Evolutionary conservation across 2,797 vertebrate species (phyloP).

Genomic region (Labroides dimidiatus): DNA sequence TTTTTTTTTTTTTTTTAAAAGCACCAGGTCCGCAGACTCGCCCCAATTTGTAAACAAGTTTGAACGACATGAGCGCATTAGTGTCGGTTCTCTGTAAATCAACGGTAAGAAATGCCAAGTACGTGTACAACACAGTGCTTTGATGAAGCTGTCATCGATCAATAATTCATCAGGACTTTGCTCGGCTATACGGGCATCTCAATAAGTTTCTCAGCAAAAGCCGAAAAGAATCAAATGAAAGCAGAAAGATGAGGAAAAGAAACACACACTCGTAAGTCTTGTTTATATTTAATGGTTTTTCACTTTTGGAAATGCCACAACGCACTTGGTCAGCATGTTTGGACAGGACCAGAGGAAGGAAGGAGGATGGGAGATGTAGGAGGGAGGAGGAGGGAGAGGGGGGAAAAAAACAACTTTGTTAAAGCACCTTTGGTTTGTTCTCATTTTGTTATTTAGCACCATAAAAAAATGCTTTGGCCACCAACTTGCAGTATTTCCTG

Average conservation of each 20-base stretch:
- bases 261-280: conserved; percentile 43
- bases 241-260: conserved; percentile 60
- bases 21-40: conserved; percentile 75
- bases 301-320: conserved; percentile 76
- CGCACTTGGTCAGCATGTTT: conserved; percentile 78
- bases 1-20: conserved; percentile 71
- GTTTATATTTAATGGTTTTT: conserved; percentile 80
- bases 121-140: conserved; percentile 73
- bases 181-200: conserved; percentile 79
- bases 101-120: conserved; percentile 86
- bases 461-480: conserved; percentile 77
- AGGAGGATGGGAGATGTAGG: conserved; percentile 50
- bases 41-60: conserved; percentile 90
- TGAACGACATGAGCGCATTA: conserved; percentile 83
- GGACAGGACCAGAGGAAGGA: conserved; percentile 63
- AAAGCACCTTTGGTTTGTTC: conserved; percentile 82
- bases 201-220: conserved; percentile 76
- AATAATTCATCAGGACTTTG: conserved; percentile 87
- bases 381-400: conserved; percentile 28
- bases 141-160: conserved; percentile 82
- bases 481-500: conserved; percentile 80
- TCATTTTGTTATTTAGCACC: conserved; percentile 82
- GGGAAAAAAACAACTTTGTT: conserved; percentile 59
- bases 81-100: conserved; percentile 87
- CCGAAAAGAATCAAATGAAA: conserved; percentile 72